A percentile compares a stretch with the other conserved stretches of the same genome.
phyloP scores from a whole-genome alignment of 2,888 invertebrate genomes.

The Xanthia icteritia region DNA sequence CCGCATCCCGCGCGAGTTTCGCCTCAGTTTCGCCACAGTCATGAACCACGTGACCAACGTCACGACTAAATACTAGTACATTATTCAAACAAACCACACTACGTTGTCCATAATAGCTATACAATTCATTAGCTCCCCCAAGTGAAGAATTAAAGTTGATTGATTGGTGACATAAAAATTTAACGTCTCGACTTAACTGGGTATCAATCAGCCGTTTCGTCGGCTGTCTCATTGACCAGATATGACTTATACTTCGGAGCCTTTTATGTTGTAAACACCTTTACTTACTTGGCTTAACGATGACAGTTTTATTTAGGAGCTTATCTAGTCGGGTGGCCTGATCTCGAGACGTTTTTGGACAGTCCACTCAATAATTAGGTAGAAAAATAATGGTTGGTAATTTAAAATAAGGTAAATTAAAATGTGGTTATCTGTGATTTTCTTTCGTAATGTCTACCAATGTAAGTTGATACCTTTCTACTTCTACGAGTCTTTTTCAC shows the following conservation, averaged over 20 bases:
- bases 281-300: slow-evolving; percentile 70
- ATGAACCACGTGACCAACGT: background rate
- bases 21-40: background rate
- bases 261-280: slow-evolving; percentile 77
- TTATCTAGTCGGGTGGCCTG: slow-evolving; percentile 62
- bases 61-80: slow-evolving; percentile 4
- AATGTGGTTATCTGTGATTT: slow-evolving; percentile 32
- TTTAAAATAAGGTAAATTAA: slow-evolving; percentile 1
- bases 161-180: slow-evolving; percentile 87
- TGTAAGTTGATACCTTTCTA: background rate
- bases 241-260: slow-evolving; percentile 74
- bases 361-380: slow-evolving; percentile 44
- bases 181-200: slow-evolving; percentile 79
- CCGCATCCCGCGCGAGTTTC: background rate
- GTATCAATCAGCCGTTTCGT: slow-evolving; percentile 82
- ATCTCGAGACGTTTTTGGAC: slow-evolving; percentile 38
- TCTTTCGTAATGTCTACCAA: background rate
- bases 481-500: background rate
- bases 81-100: slow-evolving; percentile 36
- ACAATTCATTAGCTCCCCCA: slow-evolving; percentile 67
- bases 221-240: slow-evolving; percentile 65
- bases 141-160: slow-evolving; percentile 85
- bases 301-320: slow-evolving; percentile 68
- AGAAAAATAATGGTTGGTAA: slow-evolving; percentile 14
- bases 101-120: slow-evolving; percentile 42